Conservation (phyloP, 2,888 invertebrate genomes). For the Mesorhabditis belari region DNA sequence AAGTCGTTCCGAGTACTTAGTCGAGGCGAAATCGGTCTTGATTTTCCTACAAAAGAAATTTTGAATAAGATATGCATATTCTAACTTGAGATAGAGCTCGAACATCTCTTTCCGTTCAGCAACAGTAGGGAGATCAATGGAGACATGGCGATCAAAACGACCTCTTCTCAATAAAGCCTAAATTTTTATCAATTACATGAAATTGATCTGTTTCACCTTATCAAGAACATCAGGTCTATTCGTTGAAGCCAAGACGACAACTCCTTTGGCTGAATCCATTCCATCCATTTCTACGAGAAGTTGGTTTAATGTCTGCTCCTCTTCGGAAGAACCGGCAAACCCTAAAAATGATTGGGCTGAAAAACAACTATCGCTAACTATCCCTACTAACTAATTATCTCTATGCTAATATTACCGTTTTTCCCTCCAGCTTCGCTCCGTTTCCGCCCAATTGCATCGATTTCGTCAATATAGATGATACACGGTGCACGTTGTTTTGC, state of each 20-base stretch:
- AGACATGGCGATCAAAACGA: constrained; percentile 90
- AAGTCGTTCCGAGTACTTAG: constrained; percentile 65
- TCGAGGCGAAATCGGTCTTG: constrained; percentile 62
- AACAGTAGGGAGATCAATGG: constrained; percentile 86
- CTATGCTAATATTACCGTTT: too few relatives aligned
- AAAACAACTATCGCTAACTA: too few relatives aligned
- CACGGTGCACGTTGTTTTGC: constrained; percentile 83
- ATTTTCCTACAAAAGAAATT: constrained; percentile 65
- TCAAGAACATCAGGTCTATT: constrained; percentile 92
- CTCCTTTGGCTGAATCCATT: constrained; percentile 83
- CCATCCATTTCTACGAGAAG: constrained; percentile 95
- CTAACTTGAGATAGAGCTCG: constrained; percentile 82
- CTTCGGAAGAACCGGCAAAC: constrained; percentile 64
- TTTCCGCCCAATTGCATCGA: constrained; percentile 81
- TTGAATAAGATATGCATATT: too few relatives aligned
- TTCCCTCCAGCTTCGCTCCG: constrained; percentile 30
- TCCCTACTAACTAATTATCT: too few relatives aligned
- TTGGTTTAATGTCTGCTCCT: constrained; percentile 94
- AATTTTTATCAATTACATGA: neutral
- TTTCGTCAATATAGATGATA: constrained; percentile 96
- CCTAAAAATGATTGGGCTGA: too few relatives aligned
- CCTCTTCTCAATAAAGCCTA: constrained; percentile 88
- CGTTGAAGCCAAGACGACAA: constrained; percentile 91
- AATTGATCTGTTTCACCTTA: constrained; percentile 61
- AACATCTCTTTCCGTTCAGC: constrained; percentile 86